A percentile compares a stretch with the other conserved stretches of the same genome.
These are phyloP conservation scores for Troides oblongomaculatus DNA, from an alignment of 2,888 invertebrate species.

Conservation along the genomic window DNA sequence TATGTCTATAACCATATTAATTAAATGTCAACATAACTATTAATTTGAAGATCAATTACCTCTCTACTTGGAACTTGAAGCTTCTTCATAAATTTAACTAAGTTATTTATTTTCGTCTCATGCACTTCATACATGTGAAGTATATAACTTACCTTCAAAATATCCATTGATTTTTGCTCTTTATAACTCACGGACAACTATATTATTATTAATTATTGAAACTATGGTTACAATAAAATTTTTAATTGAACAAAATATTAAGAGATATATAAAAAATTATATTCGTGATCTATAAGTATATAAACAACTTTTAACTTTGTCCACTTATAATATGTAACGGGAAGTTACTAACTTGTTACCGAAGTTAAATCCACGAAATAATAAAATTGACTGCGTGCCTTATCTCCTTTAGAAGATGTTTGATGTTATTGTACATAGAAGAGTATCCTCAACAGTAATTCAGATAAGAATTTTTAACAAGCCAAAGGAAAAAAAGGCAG, in stretches of 20 bases:
- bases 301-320: no score
- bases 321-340: neutral
- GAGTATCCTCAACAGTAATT: constrained; percentile 13
- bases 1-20: neutral
- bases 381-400: constrained; percentile 25
- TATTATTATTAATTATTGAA: no score
- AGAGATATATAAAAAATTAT: no score
- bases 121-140: neutral
- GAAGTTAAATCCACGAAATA: constrained; percentile 9
- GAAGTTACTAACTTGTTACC: constrained; percentile 13
- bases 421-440: constrained; percentile 3
- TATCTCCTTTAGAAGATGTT: constrained; percentile 15
- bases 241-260: no score
- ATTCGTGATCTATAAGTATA: no score
- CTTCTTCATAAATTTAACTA: neutral
- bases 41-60: neutral
- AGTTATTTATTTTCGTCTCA: neutral
- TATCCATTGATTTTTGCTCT: no score
- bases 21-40: neutral
- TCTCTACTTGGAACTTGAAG: neutral
- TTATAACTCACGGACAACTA: no score
- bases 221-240: no score
- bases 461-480: constrained; percentile 23
- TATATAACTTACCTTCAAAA: no score
- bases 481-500: neutral